Evolutionary conservation across 2,113 vertebrate species (phyloP).

Genomic region (Antechinus flavipes): DNA sequence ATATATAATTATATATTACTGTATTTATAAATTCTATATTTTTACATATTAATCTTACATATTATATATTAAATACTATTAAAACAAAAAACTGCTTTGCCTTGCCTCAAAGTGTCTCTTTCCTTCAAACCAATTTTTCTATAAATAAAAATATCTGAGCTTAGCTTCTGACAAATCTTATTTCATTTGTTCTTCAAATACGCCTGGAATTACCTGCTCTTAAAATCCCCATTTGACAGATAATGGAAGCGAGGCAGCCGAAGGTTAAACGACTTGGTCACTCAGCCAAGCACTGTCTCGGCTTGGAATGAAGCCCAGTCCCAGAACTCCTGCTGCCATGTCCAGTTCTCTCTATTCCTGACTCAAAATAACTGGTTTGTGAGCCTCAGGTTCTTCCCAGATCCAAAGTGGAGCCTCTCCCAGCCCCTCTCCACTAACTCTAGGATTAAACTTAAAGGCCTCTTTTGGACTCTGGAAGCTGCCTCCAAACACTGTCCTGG

Average conservation of each 20-base stretch:
- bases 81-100: too few species aligned
- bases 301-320: not conserved
- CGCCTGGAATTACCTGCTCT: not conserved
- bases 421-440: not conserved
- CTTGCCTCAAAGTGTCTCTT: too few species aligned
- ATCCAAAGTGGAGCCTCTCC: not conserved
- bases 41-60: too few species aligned
- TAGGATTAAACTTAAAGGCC: not conserved
- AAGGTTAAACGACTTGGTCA: not conserved
- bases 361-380: not conserved
- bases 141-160: too few species aligned
- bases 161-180: not conserved
- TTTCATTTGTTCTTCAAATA: not conserved
- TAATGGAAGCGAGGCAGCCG: not conserved
- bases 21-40: too few species aligned
- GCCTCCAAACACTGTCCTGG: not conserved
- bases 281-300: not conserved
- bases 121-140: too few species aligned
- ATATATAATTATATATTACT: too few species aligned
- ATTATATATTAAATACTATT: too few species aligned
- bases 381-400: not conserved
- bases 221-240: not conserved
- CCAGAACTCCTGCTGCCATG: not conserved
- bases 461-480: not conserved
- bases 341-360: not conserved